Evolutionary conservation across 2,797 vertebrate genomes (phyloP).

Genomic region (Vultur gryphus): DNA sequence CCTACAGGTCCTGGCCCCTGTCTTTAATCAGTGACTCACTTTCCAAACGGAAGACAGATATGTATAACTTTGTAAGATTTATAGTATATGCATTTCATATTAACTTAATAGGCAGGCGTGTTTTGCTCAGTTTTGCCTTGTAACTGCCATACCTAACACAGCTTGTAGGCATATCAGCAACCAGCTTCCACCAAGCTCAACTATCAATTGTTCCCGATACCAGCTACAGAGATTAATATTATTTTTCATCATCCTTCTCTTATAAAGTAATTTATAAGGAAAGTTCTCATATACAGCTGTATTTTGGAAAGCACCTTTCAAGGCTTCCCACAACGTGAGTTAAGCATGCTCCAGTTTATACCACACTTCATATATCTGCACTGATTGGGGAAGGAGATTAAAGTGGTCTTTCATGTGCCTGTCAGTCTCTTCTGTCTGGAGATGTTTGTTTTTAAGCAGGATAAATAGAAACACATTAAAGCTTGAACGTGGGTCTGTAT

Average conservation of each 20-base stretch:
- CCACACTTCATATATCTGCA: neutral
- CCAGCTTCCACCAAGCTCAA: neutral
- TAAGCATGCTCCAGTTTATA: neutral
- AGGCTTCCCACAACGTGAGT: neutral
- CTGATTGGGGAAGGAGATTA: neutral
- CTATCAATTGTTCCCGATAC: neutral
- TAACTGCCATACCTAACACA: neutral
- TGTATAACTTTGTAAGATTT: neutral
- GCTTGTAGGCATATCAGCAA: neutral
- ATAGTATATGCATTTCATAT: neutral
- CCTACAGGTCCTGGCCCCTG: neutral
- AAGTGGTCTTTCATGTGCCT: neutral
- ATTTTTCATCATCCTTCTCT: neutral
- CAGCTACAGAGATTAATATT: neutral
- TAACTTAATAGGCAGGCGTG: neutral
- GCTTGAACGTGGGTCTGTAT: neutral
- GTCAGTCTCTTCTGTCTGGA: neutral
- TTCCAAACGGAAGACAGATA: neutral
- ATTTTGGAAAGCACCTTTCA: neutral
- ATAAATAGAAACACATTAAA: conserved; percentile 16
- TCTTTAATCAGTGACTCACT: neutral
- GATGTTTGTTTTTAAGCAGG: neutral
- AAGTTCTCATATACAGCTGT: neutral
- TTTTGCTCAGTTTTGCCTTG: neutral
- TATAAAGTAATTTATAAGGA: neutral